Base-by-base conservation (phyloP, 2,113 vertebrate species). In the Mastomys coucha region DNA sequence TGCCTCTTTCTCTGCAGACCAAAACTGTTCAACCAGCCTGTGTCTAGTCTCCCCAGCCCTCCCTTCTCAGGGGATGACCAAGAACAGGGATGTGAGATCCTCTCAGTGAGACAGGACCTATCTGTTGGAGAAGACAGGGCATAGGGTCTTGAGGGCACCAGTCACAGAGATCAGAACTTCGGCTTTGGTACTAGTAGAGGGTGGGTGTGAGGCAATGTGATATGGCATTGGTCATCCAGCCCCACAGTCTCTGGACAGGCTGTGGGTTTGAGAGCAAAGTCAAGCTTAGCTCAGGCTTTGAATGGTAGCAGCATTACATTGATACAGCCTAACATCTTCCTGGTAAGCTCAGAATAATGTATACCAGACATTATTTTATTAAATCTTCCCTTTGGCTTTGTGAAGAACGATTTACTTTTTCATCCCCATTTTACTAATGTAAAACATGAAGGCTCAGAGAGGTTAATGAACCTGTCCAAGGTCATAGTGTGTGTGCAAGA, bases 361-460 rank as follows among this genome's bases (percentile, higher is more conserved):
- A 28, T 1, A 86, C 73, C 4, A 10, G 67, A 53, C 20, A 0
- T 19, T 36, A 1, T 53, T 82, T 89, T 16, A 28, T 69, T 19
- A 33, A 49, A 3, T 4, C 82, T 49, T 53, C 60, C n/a, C 53
- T 39, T 20, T 31, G 24, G 53, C 67, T 3, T 1, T 14, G 42
- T 12, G 77, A 89, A 67, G 72, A 89, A 67, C 75, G 77, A 10
- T 39, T 92, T 7, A 2, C 78, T 94, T 72, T n/a, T 65, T 85
- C 56, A 81, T 87, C 89, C 77, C 51, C 84, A 28, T 91, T 53
- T 93, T 95, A 84, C 56, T 36, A 63, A 80, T 39, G 36, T 1
- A 69, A 93, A 94, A n/a, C 58, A 51, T 2, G 76, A 92, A 97
- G 96, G 90, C 96, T 88, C 96, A 96, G 97, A 96, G 96, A 97